A percentile compares a stretch with the other conserved stretches of the same genome.
Conservation (phyloP, 2,113 vertebrate species). For the Ciconia stormi region DNA sequence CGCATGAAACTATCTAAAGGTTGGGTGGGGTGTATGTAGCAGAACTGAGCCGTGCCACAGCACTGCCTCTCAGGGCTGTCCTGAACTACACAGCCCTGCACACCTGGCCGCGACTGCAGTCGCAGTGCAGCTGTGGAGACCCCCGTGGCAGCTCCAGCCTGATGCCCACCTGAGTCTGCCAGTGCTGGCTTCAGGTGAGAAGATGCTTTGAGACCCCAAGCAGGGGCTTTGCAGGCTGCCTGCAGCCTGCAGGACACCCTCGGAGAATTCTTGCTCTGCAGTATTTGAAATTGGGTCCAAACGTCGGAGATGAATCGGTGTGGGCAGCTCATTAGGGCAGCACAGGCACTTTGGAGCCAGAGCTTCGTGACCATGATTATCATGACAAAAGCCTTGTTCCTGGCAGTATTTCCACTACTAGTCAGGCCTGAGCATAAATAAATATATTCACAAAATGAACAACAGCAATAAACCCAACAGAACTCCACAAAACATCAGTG, state of each 20-base stretch:
- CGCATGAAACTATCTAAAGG: not conserved
- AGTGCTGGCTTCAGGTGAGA: not conserved
- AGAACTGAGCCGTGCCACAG: not conserved
- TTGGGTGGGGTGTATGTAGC: not conserved
- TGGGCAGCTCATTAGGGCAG: not conserved
- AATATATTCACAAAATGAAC: not conserved
- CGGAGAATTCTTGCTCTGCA: not conserved
- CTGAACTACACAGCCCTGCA: not conserved
- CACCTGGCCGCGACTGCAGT: accelerated
- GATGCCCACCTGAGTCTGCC: not conserved
- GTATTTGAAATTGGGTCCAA: not conserved
- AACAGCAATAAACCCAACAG: not conserved
- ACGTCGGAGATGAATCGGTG: accelerated
- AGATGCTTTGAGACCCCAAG: not conserved
- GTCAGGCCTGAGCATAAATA: not conserved
- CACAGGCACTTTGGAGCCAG: not conserved
- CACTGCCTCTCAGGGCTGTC: not conserved
- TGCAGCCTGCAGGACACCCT: not conserved
- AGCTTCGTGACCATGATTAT: not conserved
- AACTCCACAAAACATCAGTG: not conserved
- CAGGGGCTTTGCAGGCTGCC: not conserved
- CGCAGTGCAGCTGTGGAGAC: not conserved
- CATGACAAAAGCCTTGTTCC: not conserved
- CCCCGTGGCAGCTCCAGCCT: not conserved
- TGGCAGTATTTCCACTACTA: not conserved